These are phyloP conservation scores for Fregata magnificens DNA, from an alignment of 2,113 vertebrate species.

Conservation along the genomic window DNA sequence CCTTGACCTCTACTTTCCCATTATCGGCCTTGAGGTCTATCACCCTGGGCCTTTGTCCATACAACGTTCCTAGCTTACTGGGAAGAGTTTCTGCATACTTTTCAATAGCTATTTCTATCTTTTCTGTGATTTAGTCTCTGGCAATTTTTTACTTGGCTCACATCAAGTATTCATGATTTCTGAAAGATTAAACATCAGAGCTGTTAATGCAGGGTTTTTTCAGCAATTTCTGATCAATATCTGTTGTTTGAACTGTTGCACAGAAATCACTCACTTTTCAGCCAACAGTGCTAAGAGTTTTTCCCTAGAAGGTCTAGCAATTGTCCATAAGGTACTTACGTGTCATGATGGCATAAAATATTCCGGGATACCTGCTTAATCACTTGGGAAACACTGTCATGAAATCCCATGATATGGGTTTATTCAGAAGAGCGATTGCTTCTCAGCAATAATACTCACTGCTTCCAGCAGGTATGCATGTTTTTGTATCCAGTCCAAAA, in stretches of 20 bases:
- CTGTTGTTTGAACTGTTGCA: not conserved
- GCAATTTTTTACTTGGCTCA: not conserved
- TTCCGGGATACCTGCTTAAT: not conserved
- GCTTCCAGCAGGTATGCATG: not conserved
- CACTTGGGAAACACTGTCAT: not conserved
- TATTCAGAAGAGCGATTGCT: not conserved
- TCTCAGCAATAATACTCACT: not conserved
- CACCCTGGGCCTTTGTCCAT: not conserved
- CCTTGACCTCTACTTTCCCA: not conserved
- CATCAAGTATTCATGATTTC: not conserved
- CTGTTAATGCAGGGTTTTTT: not conserved
- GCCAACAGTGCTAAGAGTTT: not conserved
- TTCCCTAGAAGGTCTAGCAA: not conserved
- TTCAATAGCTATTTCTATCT: not conserved
- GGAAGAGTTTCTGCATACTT: not conserved
- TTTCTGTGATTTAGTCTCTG: not conserved
- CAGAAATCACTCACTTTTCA: not conserved
- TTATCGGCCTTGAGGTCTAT: not conserved
- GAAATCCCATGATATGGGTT: not conserved
- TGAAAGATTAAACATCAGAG: not conserved
- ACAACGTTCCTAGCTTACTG: not conserved
- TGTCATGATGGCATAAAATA: not conserved
- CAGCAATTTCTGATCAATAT: not conserved
- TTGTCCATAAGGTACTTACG: not conserved
- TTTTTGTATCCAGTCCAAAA: not conserved